Base-by-base conservation (phyloP, 2,113 vertebrate genomes). In the Sisor rabdophorus region DNA sequence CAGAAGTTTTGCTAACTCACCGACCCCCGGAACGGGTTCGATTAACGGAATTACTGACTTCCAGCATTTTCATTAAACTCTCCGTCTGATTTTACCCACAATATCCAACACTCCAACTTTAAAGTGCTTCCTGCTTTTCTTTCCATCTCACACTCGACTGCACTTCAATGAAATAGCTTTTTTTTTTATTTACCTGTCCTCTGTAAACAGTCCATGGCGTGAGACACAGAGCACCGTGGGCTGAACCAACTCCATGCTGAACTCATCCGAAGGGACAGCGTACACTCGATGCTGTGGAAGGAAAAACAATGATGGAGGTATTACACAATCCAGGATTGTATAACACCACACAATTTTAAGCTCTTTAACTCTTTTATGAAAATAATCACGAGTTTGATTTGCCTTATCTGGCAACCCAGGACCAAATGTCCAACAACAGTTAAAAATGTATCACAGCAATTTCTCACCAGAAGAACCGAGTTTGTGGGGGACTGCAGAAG, bases 181-280 rank as follows among this genome's bases (percentile, higher is more conserved):
- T 17, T 30, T 28, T 28, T 30, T 60, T 56, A 80, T 60, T 56
- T 80, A 91, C 91, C 88, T 91, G 87, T 91, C 86, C 36, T 90
- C 86, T 9, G 89, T 88, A 83, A 90, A 88, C 52, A 58, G 90
- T 2, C 89, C 87, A 19, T 95, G 92, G 80, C 85, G 85, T 71
- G 95, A 95, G 77, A 95, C 85, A 77, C 97, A 99, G 55, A 91
- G 87, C 15, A 95, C 86, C 79, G 93, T 89, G 54, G 96, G 95
- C 11, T 91, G 85, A 54, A 95, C 84, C 0, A 95, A 94, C 22
- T 95, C 94, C 55, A 87, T 72, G 63, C 92, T 93, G 89, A 96
- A 98, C 73, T 94, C 91, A 55, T 94, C 91, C 15, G 78, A 73
- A 47, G 95, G 91, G 73, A 98, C 84, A 30, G 94, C 84, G 63